Percentiles rank a stretch among this genome's conserved stretches.
phyloP scores from a whole-genome alignment of 1,140 invertebrate species.

The Apis florea region DNA sequence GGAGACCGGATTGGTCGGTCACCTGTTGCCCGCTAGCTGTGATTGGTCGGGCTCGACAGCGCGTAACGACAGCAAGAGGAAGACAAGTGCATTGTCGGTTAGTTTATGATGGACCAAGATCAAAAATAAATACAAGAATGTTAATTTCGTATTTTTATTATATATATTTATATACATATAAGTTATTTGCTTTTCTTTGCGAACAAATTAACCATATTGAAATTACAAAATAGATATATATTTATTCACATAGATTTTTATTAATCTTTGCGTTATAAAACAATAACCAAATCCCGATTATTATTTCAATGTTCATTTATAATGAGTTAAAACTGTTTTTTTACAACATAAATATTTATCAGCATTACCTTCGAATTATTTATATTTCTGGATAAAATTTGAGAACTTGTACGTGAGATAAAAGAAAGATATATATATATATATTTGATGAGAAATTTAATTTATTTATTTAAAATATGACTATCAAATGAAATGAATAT shows the following conservation, averaged over 20 bases:
- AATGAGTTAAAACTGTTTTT: neutral
- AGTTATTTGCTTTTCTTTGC: neutral
- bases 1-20: conserved; percentile 72
- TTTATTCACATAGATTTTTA: conserved; percentile 1
- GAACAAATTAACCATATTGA: neutral
- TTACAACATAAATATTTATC: neutral
- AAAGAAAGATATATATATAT: neutral
- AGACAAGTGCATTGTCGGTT: conserved; percentile 64
- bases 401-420: neutral
- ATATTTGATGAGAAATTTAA: neutral
- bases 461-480: neutral
- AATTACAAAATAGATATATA: conserved; percentile 17
- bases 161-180: neutral
- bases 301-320: neutral
- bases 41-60: conserved; percentile 69
- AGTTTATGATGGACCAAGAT: conserved; percentile 44
- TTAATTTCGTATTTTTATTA: neutral
- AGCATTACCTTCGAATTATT: neutral
- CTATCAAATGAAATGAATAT: neutral
- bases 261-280: neutral
- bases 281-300: neutral
- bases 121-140: neutral
- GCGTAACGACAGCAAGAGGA: conserved; percentile 63
- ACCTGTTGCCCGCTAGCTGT: conserved; percentile 74
- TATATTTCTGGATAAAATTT: neutral